Base-by-base conservation (phyloP, 2,113 vertebrate genomes). In the Aegypius monachus region DNA sequence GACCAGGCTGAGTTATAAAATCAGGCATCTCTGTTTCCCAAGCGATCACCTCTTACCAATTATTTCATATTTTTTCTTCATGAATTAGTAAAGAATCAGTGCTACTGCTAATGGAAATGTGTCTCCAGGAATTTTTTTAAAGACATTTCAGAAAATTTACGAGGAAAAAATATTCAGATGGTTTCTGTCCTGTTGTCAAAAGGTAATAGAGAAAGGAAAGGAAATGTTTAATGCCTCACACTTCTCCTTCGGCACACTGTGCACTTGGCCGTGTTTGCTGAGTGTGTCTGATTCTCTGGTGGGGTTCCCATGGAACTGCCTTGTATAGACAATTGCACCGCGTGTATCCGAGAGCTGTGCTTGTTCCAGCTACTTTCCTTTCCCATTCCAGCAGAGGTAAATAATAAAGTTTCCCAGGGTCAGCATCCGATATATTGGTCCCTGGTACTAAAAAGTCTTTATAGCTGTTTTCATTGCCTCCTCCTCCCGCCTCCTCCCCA, bases 271-370 rank as follows among this genome's bases (percentile, higher is more conserved):
- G 0, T 71, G 72, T 86, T 91, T 91, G 62, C 77, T 73, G 67
- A 90, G 58, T 17, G 29, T 58, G 42, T 31, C 91, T 89, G 38
- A 18, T 63, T 79, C 45, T 96, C 75, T 4, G 1, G 47, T 56
- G 59, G 75, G 68, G 74, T 88, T 92, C 88, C 80, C 25, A 4
- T 40, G 63, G 80, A 93, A 53, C 52, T 83, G 2, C 3, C 71
- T 86, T 3, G 0, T 78, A 27, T 8, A 71, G 68, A 55, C 47
- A 81, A 52, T 48, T 83, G 65, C 38, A 67, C 63, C 3, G 3
- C 0, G 0, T 13, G 14, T 59, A 47, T 74, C 38, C 0, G 0
- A 88, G 79, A 86, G 16, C 66, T 58, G 47, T 61, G 40, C 75
- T 81, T 89, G 40, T 79, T 72, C 52, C 83, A 91, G n/a, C 21